Evolutionary conservation across 2,888 invertebrate genomes (phyloP).

Genomic region (Hypomecis punctinalis): DNA sequence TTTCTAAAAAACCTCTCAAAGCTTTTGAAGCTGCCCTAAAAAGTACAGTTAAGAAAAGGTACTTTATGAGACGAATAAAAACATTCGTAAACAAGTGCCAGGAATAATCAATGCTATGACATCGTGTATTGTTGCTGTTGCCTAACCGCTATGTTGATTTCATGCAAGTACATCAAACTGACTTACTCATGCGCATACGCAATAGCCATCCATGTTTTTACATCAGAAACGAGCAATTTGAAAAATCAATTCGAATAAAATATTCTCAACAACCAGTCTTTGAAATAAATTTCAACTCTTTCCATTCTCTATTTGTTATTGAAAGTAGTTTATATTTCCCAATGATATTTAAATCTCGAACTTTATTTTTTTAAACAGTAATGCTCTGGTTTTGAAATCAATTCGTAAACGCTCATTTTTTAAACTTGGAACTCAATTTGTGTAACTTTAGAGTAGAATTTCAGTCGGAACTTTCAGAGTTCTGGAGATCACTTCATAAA

Average conservation of each 20-base stretch:
- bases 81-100: no score
- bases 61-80: no score
- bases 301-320: neutral
- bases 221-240: constrained; percentile 29
- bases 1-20: no score
- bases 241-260: constrained; percentile 21
- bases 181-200: constrained; percentile 25
- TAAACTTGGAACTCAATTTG: constrained; percentile 23
- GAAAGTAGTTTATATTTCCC: constrained; percentile 17
- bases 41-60: no score
- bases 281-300: constrained; percentile 1
- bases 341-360: constrained; percentile 66
- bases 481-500: constrained; percentile 60
- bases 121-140: no score
- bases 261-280: no score
- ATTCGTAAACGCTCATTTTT: constrained; percentile 47
- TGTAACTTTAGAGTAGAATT: constrained; percentile 9
- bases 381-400: constrained; percentile 62
- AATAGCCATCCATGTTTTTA: constrained; percentile 18
- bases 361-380: constrained; percentile 61
- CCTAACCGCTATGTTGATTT: neutral
- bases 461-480: constrained; percentile 32
- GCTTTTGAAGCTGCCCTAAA: no score
- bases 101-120: no score
- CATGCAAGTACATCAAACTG: constrained; percentile 4